Evolutionary conservation across 2,797 vertebrate species (phyloP).

Genomic region (Bradypodion pumilum): DNA sequence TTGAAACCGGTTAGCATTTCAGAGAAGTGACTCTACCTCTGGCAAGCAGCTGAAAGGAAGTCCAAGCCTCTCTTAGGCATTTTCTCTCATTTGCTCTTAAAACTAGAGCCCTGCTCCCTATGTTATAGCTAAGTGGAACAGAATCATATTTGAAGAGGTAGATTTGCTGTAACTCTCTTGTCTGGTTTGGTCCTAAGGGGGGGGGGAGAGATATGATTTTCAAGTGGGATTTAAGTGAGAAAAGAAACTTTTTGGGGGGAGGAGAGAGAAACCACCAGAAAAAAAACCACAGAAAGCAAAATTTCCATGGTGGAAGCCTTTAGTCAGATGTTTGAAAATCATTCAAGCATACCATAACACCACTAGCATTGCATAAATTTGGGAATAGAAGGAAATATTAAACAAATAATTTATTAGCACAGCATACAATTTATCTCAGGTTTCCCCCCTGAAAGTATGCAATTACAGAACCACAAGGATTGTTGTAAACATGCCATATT

Average conservation of each 20-base stretch:
- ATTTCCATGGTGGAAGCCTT: not conserved
- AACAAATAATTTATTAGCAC: slow-evolving; percentile 22
- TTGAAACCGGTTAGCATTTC: too few relatives aligned
- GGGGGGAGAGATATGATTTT: not conserved
- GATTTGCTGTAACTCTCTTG: not conserved
- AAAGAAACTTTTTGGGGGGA: not conserved
- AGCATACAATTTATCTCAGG: slow-evolving; percentile 9
- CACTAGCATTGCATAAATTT: not conserved
- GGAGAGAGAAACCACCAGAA: not conserved
- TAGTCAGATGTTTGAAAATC: not conserved
- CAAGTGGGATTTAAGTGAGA: not conserved
- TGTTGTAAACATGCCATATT: not conserved
- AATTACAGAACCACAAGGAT: slow-evolving; percentile 18
- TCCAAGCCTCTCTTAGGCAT: not conserved
- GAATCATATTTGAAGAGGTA: not conserved
- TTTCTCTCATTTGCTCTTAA: not conserved
- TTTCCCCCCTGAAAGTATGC: slow-evolving; percentile 1
- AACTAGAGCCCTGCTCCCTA: not conserved
- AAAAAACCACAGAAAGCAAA: slow-evolving; percentile 6
- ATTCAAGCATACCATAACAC: not conserved
- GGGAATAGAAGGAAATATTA: not conserved
- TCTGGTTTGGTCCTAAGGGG: not conserved
- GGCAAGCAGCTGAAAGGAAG: not conserved
- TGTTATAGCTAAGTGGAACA: not conserved
- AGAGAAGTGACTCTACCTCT: not conserved